Percentiles rank a stretch among this genome's conserved stretches.
phyloP scores from a whole-genome alignment of 2,797 vertebrate genomes.

The Sternarchorhynchus goeldii region DNA sequence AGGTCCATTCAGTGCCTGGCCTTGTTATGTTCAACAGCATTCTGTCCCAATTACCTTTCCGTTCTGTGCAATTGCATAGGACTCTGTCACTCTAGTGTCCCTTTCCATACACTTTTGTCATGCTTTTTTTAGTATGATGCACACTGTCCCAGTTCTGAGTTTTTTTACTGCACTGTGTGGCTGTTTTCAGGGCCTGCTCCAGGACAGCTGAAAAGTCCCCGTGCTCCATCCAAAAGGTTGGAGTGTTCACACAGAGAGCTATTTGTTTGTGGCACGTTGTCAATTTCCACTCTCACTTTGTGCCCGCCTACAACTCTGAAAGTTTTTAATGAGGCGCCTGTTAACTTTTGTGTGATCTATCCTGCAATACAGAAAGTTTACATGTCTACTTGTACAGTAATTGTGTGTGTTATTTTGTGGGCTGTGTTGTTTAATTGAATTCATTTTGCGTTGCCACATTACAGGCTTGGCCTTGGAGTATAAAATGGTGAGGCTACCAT shows the following conservation, averaged over 20 bases:
- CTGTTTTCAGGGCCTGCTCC: conserved; percentile 36
- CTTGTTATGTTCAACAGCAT: conserved; percentile 25
- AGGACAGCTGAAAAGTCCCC: conserved; percentile 32
- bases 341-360: conserved; percentile 32
- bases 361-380: conserved; percentile 26
- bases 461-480: background rate
- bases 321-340: conserved; percentile 56
- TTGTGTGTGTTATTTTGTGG: conserved; percentile 2
- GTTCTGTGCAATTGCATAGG: conserved; percentile 5
- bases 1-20: conserved; percentile 13
- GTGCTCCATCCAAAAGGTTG: conserved; percentile 31
- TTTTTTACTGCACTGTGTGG: conserved; percentile 40
- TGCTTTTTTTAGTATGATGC: conserved; percentile 14
- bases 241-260: conserved; percentile 41
- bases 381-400: conserved; percentile 29
- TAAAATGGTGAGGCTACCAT: background rate
- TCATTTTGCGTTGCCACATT: background rate
- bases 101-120: conserved; percentile 1
- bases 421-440: conserved; percentile 4
- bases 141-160: conserved; percentile 40
- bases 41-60: conserved; percentile 28
- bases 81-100: conserved; percentile 17
- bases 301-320: conserved; percentile 51
- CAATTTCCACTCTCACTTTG: conserved; percentile 47
- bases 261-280: conserved; percentile 49